These are phyloP conservation scores for Drosophila fulvimacula DNA, from an alignment of 2,888 invertebrate species.

Conservation along the genomic window DNA sequence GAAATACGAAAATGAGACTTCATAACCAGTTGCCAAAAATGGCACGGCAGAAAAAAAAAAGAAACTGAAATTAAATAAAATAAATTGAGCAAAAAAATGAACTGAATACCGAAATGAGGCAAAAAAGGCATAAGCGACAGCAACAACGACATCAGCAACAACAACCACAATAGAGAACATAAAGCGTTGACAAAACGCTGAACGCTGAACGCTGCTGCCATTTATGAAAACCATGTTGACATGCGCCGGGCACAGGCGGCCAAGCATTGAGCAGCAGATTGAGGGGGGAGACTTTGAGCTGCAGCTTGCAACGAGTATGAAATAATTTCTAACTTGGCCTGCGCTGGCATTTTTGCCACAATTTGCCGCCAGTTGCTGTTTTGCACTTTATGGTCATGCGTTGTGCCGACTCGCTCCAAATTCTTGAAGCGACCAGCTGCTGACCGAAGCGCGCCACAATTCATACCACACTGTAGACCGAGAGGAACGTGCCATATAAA, in stretches of 20 bases:
- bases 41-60: constrained; percentile 20
- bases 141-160: constrained; percentile 26
- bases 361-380: constrained; percentile 51
- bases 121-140: constrained; percentile 67
- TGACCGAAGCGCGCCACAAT: constrained; percentile 6
- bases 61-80: constrained; percentile 50
- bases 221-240: constrained; percentile 79
- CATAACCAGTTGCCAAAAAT: constrained; percentile 76
- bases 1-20: constrained; percentile 77
- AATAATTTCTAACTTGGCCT: constrained; percentile 81
- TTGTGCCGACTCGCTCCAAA: constrained; percentile 76
- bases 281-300: background rate
- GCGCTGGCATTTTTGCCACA: constrained; percentile 77
- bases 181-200: constrained; percentile 73
- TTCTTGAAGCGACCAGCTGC: constrained; percentile 61
- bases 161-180: constrained; percentile 57
- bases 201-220: constrained; percentile 68
- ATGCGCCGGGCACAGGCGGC: constrained; percentile 72
- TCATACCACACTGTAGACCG: background rate
- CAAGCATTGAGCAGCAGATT: constrained; percentile 11
- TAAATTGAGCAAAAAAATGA: constrained; percentile 62
- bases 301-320: constrained; percentile 70
- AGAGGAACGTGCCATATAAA: constrained; percentile 84
- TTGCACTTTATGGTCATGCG: constrained; percentile 75
- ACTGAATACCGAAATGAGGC: constrained; percentile 70